These are phyloP conservation scores for Trichopoda pennipes DNA, from an alignment of 2,888 invertebrate species.

Conservation along the genomic window DNA sequence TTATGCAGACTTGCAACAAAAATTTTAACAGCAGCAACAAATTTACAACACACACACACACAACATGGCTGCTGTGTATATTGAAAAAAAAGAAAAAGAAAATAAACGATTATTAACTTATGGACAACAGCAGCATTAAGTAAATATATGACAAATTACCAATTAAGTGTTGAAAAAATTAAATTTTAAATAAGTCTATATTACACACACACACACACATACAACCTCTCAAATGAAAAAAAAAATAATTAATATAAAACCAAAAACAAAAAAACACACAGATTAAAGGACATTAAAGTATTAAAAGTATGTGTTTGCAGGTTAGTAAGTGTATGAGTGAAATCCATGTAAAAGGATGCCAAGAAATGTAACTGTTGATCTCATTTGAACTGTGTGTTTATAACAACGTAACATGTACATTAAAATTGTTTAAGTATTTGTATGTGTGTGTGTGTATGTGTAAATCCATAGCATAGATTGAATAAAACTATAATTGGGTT, in stretches of 20 bases:
- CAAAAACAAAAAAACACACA: not conserved
- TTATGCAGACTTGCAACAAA: not conserved
- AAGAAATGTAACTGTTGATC: constrained; percentile 62
- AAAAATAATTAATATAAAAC: not conserved
- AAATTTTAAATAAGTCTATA: constrained; percentile 60
- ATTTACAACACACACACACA: not conserved
- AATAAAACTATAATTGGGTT: constrained; percentile 65
- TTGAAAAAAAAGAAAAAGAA: not conserved
- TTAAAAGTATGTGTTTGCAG: not conserved
- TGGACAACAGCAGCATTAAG: constrained; percentile 4
- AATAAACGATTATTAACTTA: not conserved
- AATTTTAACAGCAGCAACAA: not conserved
- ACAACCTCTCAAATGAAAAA: not conserved
- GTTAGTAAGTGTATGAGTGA: constrained; percentile 23
- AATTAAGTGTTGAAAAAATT: constrained; percentile 67
- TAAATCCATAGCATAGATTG: constrained; percentile 49
- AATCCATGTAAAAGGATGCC: constrained; percentile 47
- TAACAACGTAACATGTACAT: not conserved
- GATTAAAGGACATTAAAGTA: constrained; percentile 5
- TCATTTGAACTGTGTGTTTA: constrained; percentile 8
- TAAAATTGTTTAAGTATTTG: not conserved
- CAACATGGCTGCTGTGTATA: not conserved
- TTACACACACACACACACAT: constrained; percentile 1
- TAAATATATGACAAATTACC: constrained; percentile 61
- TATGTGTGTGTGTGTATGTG: not conserved